These are phyloP conservation scores for Scomber scombrus DNA, from an alignment of 2,113 vertebrate genomes.

Conservation along the genomic window DNA sequence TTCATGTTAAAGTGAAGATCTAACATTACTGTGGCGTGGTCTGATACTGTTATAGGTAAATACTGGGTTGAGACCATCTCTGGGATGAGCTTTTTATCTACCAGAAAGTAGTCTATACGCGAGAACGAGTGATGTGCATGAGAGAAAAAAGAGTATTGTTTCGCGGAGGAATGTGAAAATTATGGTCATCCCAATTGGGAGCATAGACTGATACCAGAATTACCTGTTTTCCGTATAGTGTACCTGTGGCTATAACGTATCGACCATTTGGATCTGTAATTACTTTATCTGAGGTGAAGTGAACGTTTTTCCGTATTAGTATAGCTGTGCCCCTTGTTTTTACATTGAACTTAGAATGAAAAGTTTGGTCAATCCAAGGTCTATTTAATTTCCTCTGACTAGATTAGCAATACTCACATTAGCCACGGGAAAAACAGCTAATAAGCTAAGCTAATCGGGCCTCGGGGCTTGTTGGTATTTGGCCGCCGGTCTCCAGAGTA, in stretches of 20 bases:
- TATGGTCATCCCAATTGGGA: conserved; percentile 17
- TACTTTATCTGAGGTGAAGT: neutral
- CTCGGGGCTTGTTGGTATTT: too few relatives aligned
- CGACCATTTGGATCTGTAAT: neutral
- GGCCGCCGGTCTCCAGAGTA: neutral
- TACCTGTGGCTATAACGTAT: neutral
- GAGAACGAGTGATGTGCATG: conserved; percentile 2
- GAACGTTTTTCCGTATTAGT: neutral
- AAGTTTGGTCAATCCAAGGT: neutral
- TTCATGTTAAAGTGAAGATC: too few relatives aligned
- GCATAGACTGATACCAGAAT: too few relatives aligned
- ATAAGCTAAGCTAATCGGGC: too few relatives aligned
- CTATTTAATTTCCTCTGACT: neutral
- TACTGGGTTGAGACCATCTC: too few relatives aligned
- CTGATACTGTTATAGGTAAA: too few relatives aligned
- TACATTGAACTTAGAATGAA: neutral
- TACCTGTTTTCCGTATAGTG: neutral
- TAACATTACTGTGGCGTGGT: too few relatives aligned
- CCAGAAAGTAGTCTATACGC: neutral
- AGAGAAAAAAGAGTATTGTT: too few relatives aligned
- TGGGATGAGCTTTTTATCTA: too few relatives aligned
- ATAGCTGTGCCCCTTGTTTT: conserved; percentile 5
- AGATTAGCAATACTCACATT: too few relatives aligned
- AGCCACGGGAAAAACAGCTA: too few relatives aligned
- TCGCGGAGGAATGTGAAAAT: neutral